Conservation (phyloP, 2,113 vertebrate genomes). For the Larimichthys crocea region DNA sequence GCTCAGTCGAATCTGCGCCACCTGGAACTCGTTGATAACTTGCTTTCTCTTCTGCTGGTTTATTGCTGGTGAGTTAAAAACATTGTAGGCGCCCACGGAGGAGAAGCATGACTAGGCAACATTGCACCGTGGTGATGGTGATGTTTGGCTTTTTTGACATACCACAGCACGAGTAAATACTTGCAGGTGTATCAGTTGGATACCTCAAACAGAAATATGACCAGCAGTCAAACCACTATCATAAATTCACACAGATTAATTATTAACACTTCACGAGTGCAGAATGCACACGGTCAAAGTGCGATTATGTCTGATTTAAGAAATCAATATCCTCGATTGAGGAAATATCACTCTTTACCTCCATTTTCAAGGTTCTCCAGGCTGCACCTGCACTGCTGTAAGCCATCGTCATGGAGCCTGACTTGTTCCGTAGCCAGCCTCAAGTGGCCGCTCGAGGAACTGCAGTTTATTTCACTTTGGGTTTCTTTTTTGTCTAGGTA, state of each 20-base stretch:
- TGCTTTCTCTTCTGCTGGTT: conserved; percentile 80
- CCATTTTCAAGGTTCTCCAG: not conserved
- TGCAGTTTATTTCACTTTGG: no score
- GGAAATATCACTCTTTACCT: not conserved
- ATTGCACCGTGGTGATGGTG: no score
- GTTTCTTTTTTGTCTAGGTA: conserved; percentile 66
- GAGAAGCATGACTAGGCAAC: not conserved
- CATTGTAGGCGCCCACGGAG: not conserved
- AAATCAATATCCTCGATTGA: not conserved
- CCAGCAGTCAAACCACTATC: not conserved
- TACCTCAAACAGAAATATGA: not conserved
- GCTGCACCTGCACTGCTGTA: not conserved
- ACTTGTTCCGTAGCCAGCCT: no score
- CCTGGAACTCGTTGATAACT: conserved; percentile 61
- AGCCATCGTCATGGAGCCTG: no score
- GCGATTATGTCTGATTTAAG: not conserved
- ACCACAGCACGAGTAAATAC: no score
- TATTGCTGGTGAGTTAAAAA: conserved; percentile 75
- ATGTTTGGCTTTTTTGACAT: not conserved
- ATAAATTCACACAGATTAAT: conserved; percentile 8
- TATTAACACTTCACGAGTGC: not conserved
- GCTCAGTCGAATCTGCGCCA: not conserved
- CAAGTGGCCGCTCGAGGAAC: no score
- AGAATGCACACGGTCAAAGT: not conserved
- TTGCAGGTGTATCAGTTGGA: not conserved